Percentiles rank a stretch among this genome's conserved stretches.
Evolutionary conservation across 1,140 invertebrate species (phyloP).

Genomic region (Zaprionus ornatus): DNA sequence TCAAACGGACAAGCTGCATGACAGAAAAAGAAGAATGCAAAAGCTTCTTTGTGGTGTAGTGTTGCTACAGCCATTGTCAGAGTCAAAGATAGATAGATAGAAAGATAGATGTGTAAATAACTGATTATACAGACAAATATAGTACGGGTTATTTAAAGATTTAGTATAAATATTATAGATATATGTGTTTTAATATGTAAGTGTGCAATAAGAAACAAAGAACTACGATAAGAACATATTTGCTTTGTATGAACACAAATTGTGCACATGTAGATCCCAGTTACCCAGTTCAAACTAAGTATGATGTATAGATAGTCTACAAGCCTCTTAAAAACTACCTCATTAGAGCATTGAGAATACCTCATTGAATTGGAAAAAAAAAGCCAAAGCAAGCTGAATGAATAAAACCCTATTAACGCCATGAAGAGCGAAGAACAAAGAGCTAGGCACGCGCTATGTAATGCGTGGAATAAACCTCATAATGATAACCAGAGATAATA

Average conservation of each 20-base stretch:
- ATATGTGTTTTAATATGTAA: not conserved
- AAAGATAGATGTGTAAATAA: not conserved
- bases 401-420: not conserved
- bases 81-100: conserved; percentile 21
- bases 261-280: no score
- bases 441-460: conserved; percentile 15
- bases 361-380: not conserved
- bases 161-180: not conserved
- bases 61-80: conserved; percentile 12
- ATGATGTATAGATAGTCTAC: no score
- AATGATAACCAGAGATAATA: not conserved
- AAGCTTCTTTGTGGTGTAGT: not conserved
- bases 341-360: not conserved
- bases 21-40: not conserved
- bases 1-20: conserved; percentile 22
- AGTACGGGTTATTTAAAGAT: not conserved
- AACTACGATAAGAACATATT: no score
- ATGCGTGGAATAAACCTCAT: not conserved
- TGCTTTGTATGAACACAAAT: no score
- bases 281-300: no score
- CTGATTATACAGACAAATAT: not conserved
- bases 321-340: not conserved
- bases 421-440: not conserved
- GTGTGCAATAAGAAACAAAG: no score
- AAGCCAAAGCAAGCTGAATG: not conserved